phyloP scores from a whole-genome alignment of 2,113 vertebrate species.

The Chinchilla lanigera region DNA sequence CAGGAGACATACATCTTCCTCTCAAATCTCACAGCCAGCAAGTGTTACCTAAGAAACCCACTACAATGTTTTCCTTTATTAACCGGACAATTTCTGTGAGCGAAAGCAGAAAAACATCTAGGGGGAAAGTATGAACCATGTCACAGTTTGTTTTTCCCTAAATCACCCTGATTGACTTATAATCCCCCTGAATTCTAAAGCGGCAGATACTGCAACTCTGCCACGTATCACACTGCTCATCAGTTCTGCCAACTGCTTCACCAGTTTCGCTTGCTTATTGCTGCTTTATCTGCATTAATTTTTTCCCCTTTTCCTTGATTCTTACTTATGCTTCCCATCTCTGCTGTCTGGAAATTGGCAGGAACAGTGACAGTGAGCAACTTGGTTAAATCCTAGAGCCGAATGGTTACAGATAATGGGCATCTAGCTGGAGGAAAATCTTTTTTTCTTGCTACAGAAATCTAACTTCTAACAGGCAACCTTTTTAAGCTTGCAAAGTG shows the following conservation, averaged over 20 bases:
- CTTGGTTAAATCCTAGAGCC: conserved; percentile 1
- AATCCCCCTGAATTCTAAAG: conserved; percentile 71
- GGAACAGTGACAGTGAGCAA: not conserved
- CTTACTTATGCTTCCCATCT: conserved; percentile 39
- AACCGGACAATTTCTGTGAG: conserved; percentile 78
- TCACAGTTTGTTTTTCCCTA: conserved; percentile 70
- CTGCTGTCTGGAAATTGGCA: not conserved
- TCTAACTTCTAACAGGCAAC: conserved; percentile 56
- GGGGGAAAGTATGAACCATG: conserved; percentile 68
- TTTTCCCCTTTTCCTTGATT: not conserved
- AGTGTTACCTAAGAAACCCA: conserved; percentile 71
- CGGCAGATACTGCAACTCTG: not conserved
- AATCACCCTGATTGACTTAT: conserved; percentile 75
- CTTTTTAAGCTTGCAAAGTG: conserved; percentile 73
- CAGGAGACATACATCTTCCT: conserved; percentile 29
- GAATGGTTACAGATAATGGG: not conserved
- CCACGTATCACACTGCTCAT: not conserved
- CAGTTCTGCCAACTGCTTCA: conserved; percentile 28
- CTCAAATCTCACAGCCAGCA: conserved; percentile 68
- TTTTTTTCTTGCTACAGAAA: conserved; percentile 58
- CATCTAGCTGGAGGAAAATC: conserved; percentile 33
- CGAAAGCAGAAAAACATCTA: conserved; percentile 80
- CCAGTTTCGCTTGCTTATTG: not conserved
- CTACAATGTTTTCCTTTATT: conserved; percentile 75
- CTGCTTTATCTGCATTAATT: not conserved